These are phyloP conservation scores for Lagopus muta DNA, from an alignment of 2,113 vertebrate genomes.

Conservation along the genomic window DNA sequence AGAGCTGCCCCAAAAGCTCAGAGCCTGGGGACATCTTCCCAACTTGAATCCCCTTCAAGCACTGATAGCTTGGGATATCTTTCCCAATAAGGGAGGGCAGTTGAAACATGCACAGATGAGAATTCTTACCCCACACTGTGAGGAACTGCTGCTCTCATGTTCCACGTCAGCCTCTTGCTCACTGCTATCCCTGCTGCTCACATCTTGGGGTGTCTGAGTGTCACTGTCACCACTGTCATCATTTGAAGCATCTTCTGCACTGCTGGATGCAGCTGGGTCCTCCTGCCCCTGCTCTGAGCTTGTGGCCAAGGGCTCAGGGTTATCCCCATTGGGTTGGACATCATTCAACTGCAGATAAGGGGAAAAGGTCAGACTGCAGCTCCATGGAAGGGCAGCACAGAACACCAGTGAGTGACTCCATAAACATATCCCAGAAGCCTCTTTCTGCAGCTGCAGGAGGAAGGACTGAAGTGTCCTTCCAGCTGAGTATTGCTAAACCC, in stretches of 20 bases:
- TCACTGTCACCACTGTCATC: background rate
- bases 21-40: background rate
- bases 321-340: accelerated
- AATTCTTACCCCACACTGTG: background rate
- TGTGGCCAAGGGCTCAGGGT: background rate
- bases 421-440: background rate
- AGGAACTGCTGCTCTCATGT: background rate
- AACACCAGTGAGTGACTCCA: accelerated
- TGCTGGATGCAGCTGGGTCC: background rate
- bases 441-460: background rate
- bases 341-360: background rate
- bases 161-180: background rate
- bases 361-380: background rate
- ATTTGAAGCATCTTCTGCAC: background rate
- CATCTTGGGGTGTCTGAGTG: background rate
- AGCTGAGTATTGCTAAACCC: accelerated
- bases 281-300: background rate
- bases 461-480: background rate
- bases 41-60: background rate
- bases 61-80: no score
- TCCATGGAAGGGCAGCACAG: background rate
- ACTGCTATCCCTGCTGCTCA: background rate
- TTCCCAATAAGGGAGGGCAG: background rate
- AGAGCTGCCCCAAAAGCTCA: background rate
- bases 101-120: background rate